Percentiles rank a stretch among this genome's conserved stretches.
Evolutionary conservation across 2,113 vertebrate genomes (phyloP).

Genomic region (Struthio camelus): DNA sequence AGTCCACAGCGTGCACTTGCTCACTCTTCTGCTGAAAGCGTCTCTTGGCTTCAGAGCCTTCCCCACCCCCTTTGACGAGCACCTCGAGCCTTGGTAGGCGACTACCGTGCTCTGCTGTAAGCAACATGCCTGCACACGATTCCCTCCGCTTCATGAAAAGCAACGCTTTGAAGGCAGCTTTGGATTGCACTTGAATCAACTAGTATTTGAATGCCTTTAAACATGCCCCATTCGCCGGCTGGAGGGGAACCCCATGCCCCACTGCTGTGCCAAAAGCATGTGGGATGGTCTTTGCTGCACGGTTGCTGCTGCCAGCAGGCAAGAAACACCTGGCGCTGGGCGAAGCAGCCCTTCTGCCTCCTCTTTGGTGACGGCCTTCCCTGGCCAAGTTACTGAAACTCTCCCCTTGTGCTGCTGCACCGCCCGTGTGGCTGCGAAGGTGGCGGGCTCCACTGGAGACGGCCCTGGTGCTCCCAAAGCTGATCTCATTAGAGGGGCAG

Average conservation of each 20-base stretch:
- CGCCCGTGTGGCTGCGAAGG: not conserved
- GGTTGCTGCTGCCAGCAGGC: not conserved
- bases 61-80: not conserved
- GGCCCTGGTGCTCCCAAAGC: not conserved
- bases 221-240: not conserved
- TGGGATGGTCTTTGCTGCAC: not conserved
- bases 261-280: fast-evolving
- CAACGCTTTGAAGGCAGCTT: constrained; percentile 12
- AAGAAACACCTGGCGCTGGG: fast-evolving
- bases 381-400: not conserved
- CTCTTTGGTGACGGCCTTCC: no score
- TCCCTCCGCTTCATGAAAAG: not conserved
- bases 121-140: not conserved
- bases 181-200: fast-evolving
- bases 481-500: constrained; percentile 2
- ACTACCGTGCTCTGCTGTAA: not conserved
- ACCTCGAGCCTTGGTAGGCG: not conserved
- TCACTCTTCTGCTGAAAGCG: not conserved
- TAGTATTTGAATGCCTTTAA: fast-evolving
- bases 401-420: not conserved
- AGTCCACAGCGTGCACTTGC: fast-evolving
- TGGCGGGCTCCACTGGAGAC: not conserved
- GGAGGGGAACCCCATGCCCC: not conserved
- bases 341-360: not conserved
- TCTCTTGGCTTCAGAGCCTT: constrained; percentile 37